phyloP scores from a whole-genome alignment of 2,888 invertebrate genomes.

The Philereme vetulata region DNA sequence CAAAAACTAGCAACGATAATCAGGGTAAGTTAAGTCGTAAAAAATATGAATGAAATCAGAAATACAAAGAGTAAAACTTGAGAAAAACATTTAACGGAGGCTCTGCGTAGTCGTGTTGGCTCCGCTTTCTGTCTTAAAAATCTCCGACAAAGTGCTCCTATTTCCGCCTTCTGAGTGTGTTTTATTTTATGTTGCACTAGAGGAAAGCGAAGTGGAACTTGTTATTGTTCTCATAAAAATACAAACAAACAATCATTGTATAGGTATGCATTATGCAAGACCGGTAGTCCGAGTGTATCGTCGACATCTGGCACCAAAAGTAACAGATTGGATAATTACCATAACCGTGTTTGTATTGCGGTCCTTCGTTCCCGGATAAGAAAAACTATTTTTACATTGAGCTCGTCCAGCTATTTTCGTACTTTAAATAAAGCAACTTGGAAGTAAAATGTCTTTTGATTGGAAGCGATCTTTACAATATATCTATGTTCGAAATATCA shows the following conservation, averaged over 20 bases:
- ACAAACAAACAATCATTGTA: conserved; percentile 26
- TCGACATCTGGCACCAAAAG: conserved; percentile 24
- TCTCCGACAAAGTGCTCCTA: conserved; percentile 20
- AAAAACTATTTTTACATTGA: too few relatives aligned
- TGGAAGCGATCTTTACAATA: too few relatives aligned
- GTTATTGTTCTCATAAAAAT: conserved; percentile 24
- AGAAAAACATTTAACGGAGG: conserved; percentile 28
- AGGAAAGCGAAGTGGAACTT: conserved; percentile 14
- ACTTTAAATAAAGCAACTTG: too few relatives aligned
- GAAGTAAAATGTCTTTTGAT: too few relatives aligned
- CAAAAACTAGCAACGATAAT: conserved; percentile 17
- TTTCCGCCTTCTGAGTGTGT: conserved; percentile 22
- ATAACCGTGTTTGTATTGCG: conserved; percentile 35
- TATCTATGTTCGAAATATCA: too few relatives aligned
- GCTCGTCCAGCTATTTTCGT: too few relatives aligned
- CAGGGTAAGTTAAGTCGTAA: conserved; percentile 26
- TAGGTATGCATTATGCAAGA: conserved; percentile 17
- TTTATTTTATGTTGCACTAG: conserved; percentile 23
- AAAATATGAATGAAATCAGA: conserved; percentile 16
- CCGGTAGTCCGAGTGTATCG: conserved; percentile 25
- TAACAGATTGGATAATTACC: conserved; percentile 46
- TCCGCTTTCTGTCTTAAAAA: conserved; percentile 17
- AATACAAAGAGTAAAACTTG: conserved; percentile 16
- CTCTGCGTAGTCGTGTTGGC: conserved; percentile 25
- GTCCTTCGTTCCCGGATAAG: neutral